phyloP scores from a whole-genome alignment of 2,113 vertebrate genomes.

The Montifringilla adamsi region DNA sequence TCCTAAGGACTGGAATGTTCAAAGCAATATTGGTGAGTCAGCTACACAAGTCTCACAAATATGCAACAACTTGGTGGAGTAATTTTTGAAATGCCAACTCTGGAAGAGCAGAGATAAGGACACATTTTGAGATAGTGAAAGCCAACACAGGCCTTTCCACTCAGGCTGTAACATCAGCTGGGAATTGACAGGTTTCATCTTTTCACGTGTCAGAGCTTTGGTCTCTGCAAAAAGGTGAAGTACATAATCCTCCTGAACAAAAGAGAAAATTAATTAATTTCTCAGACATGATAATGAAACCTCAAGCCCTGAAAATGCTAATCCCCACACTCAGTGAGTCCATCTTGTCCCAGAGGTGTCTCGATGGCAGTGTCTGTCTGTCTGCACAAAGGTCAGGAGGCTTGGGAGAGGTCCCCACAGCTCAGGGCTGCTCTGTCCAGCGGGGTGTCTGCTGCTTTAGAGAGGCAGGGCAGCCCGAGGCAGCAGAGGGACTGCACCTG shows the following conservation, averaged over 20 bases:
- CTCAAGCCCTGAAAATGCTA: neutral
- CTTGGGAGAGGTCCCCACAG: neutral
- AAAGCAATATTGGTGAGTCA: neutral
- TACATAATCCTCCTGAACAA: neutral
- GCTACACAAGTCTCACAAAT: neutral
- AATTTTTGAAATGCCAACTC: neutral
- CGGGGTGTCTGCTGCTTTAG: neutral
- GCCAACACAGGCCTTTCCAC: neutral
- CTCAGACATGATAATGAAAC: neutral
- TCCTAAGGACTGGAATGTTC: neutral
- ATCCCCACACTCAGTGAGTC: neutral
- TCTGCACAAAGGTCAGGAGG: neutral
- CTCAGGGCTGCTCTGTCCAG: neutral
- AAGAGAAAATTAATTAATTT: neutral
- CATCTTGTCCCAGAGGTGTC: neutral
- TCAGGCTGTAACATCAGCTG: neutral
- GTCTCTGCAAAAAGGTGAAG: neutral
- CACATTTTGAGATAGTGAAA: neutral
- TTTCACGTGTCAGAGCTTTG: neutral
- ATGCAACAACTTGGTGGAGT: neutral
- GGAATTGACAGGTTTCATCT: neutral
- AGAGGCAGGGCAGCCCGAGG: neutral
- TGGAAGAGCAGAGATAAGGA: neutral
- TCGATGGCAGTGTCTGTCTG: fast-evolving
- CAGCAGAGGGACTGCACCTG: neutral